Percentiles rank a stretch among this genome's conserved stretches.
These are phyloP conservation scores for Paramisgurnus dabryanus DNA, from an alignment of 2,113 vertebrate genomes.

Conservation along the genomic window DNA sequence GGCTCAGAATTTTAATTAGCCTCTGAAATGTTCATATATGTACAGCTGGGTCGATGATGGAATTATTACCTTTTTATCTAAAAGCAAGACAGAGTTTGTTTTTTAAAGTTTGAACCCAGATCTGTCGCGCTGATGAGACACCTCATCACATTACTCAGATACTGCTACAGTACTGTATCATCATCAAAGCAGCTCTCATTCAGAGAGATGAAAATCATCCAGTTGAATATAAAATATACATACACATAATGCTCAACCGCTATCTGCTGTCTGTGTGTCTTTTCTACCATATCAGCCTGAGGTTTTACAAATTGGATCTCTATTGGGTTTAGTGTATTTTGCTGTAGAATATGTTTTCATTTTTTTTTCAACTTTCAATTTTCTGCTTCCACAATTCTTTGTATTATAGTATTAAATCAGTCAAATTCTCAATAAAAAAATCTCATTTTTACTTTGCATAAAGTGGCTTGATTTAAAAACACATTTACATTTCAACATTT, in stretches of 20 bases:
- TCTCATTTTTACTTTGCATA: too few species aligned
- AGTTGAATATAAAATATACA: neutral
- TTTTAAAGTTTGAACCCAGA: neutral
- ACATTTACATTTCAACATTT: too few species aligned
- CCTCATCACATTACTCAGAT: neutral
- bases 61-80: neutral
- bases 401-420: too few species aligned
- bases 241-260: neutral
- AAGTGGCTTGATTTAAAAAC: too few species aligned
- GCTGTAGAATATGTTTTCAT: too few species aligned
- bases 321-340: too few species aligned
- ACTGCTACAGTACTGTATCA: neutral
- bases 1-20: neutral
- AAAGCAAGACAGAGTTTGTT: neutral
- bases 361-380: too few species aligned
- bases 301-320: too few species aligned
- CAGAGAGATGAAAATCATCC: neutral
- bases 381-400: too few species aligned
- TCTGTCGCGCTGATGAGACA: neutral
- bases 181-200: conserved; percentile 17
- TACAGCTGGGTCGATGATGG: neutral
- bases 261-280: neutral
- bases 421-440: too few species aligned
- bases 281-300: neutral
- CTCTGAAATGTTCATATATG: neutral